Percentiles rank a stretch among this genome's conserved stretches.
phyloP scores from a whole-genome alignment of 2,113 vertebrate species.

The Xenopus laevis region DNA sequence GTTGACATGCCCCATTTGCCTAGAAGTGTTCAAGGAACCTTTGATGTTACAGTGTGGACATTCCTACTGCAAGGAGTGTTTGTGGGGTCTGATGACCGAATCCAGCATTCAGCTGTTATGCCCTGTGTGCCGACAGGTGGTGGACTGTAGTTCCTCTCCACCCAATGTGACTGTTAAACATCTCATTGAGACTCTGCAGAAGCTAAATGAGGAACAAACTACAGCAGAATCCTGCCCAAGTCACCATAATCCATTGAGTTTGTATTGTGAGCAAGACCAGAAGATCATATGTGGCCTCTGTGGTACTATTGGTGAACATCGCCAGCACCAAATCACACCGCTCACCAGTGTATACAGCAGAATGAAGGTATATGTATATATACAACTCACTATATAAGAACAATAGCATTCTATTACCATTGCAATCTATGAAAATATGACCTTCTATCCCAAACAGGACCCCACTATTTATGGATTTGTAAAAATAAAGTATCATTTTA shows the following conservation, averaged over 20 bases:
- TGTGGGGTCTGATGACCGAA: constrained; percentile 61
- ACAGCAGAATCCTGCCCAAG: constrained; percentile 53
- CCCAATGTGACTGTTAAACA: constrained; percentile 68
- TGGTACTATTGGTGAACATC: constrained; percentile 73
- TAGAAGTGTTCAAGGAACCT: constrained; percentile 76
- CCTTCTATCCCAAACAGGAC: no score
- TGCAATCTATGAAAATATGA: no score
- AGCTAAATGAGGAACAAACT: constrained; percentile 49
- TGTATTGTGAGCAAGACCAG: constrained; percentile 78
- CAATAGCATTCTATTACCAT: no score
- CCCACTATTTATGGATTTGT: no score
- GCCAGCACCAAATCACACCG: constrained; percentile 68
- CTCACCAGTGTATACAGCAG: constrained; percentile 69
- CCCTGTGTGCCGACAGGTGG: constrained; percentile 66
- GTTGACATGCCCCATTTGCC: constrained; percentile 74
- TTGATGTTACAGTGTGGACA: constrained; percentile 78
- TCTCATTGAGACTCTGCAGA: constrained; percentile 64
- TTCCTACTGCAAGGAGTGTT: constrained; percentile 71
- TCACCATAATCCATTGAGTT: constrained; percentile 76
- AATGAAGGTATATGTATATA: constrained; percentile 69
- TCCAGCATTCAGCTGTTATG: constrained; percentile 62
- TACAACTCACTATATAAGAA: no score
- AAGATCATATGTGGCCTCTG: constrained; percentile 78
- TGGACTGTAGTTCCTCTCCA: constrained; percentile 62
- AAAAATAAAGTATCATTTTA: no score